A percentile compares a stretch with the other conserved stretches of the same genome.
Conservation (phyloP, 2,888 invertebrate genomes). For the Apoda limacodes region DNA sequence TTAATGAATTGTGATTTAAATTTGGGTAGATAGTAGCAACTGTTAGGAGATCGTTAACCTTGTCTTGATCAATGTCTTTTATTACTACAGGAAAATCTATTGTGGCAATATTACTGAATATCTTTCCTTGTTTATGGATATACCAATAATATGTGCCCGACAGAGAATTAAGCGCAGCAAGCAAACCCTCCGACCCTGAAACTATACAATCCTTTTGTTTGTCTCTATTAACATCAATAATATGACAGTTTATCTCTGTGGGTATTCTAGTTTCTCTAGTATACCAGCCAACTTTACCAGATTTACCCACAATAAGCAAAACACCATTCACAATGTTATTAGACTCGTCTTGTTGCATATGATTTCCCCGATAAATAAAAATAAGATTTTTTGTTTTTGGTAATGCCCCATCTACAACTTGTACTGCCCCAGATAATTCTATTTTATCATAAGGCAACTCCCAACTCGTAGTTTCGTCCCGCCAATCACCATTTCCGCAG, state of each 20-base stretch:
- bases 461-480: conserved; percentile 75
- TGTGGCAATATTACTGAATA: conserved; percentile 63
- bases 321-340: conserved; percentile 73
- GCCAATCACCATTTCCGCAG: conserved; percentile 70
- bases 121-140: conserved; percentile 65
- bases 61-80: conserved; percentile 80
- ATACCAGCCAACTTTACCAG: conserved; percentile 81
- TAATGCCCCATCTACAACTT: conserved; percentile 74
- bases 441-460: conserved; percentile 75
- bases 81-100: conserved; percentile 78
- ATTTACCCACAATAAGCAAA: conserved; percentile 75
- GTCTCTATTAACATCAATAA: conserved; percentile 79
- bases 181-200: conserved; percentile 74
- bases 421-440: conserved; percentile 77
- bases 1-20: conserved; percentile 69
- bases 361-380: conserved; percentile 78
- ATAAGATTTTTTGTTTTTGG: conserved; percentile 78
- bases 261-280: conserved; percentile 77
- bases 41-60: conserved; percentile 75
- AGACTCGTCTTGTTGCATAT: conserved; percentile 64
- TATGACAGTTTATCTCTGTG: conserved; percentile 77
- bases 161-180: conserved; percentile 64
- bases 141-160: conserved; percentile 70
- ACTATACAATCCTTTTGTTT: conserved; percentile 81
- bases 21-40: conserved; percentile 64